Evolutionary conservation across 2,797 vertebrate genomes (phyloP), one percentile per base, ranked within the genome.

Genomic region (Cheirogaleus major): DNA sequence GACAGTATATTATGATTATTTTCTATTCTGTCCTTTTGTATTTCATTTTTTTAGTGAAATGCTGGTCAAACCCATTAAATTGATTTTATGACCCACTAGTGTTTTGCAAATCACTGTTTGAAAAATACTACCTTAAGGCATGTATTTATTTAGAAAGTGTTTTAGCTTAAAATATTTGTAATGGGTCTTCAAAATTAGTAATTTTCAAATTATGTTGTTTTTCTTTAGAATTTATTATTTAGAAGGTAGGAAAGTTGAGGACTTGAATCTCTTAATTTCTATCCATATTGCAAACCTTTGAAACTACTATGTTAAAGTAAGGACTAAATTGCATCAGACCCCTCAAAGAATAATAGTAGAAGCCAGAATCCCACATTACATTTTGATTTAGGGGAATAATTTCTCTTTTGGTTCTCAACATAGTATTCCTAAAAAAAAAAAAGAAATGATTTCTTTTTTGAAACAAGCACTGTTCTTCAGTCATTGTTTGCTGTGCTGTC

Each of bases 301-400:
- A 85, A 90, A 91, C 67, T 94, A 89, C n/a, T 95, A 35, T 89
- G 14, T 87, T 96, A 81, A 91, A 93, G 63, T 93, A 76, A 30
- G 35, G 43, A 63, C 92, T 43, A 97, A 93, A 88, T 55, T 63
- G 35, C 96, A 38, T 87, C n/a, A 45, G 11, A 78, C 59, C 27
- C 41, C 13, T 70, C 25, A 82, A 80, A 84, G 63, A 97, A 70
- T 89, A 93, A 61, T 92, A 82, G 85, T 93, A 50, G 95, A 88
- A 88, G 69, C 59, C 55, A 92, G 52, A 96, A 87, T 93, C 59
- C 30, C 61, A 52, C 18, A 50, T 81, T 92, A 52, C 22, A 50
- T 81, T 92, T 70, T 88, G 32, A 61, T 94, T 75, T 61, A 59
- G 76, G 15, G 57, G 67, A 75, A 79, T 79, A 81, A 12, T 76